Evolutionary conservation across 2,888 invertebrate species (phyloP).

Genomic region (Rhagonycha fulva): DNA sequence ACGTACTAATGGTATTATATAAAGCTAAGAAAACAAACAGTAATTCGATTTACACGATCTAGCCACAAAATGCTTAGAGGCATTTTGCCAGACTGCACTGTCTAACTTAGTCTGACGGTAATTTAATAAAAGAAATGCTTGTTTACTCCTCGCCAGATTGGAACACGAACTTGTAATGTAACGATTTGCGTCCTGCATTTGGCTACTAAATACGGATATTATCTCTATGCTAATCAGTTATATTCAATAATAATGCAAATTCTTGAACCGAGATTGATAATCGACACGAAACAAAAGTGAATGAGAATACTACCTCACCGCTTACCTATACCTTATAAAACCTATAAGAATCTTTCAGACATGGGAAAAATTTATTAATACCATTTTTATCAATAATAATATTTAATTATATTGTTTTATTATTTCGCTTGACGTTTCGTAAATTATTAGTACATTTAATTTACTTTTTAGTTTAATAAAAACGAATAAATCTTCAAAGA

Average conservation of each 20-base stretch:
- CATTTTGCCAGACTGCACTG: slow-evolving; percentile 29
- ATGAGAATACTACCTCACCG: neutral
- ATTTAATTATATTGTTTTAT: neutral
- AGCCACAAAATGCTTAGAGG: slow-evolving; percentile 28
- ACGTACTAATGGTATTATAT: slow-evolving; percentile 27
- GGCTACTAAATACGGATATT: slow-evolving; percentile 35
- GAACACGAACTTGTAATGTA: slow-evolving; percentile 35
- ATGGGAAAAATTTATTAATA: slow-evolving; percentile 20
- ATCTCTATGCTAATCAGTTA: slow-evolving; percentile 30
- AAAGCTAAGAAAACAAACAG: slow-evolving; percentile 28
- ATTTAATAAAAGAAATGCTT: slow-evolving; percentile 40
- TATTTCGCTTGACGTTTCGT: neutral
- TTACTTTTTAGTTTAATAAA: slow-evolving; percentile 22
- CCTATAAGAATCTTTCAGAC: slow-evolving; percentile 8
- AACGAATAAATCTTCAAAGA: slow-evolving; percentile 44
- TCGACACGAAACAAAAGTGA: slow-evolving; percentile 34
- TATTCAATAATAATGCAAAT: slow-evolving; percentile 39
- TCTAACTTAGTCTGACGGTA: slow-evolving; percentile 32
- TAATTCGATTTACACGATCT: slow-evolving; percentile 31
- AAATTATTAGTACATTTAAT: slow-evolving; percentile 21
- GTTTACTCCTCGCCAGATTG: slow-evolving; percentile 36
- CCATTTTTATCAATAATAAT: neutral
- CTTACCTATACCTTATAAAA: neutral
- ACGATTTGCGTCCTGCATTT: slow-evolving; percentile 35
- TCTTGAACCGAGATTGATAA: slow-evolving; percentile 34